These are phyloP conservation scores for Callipepla californica DNA, from an alignment of 2,113 vertebrate species.

Conservation along the genomic window DNA sequence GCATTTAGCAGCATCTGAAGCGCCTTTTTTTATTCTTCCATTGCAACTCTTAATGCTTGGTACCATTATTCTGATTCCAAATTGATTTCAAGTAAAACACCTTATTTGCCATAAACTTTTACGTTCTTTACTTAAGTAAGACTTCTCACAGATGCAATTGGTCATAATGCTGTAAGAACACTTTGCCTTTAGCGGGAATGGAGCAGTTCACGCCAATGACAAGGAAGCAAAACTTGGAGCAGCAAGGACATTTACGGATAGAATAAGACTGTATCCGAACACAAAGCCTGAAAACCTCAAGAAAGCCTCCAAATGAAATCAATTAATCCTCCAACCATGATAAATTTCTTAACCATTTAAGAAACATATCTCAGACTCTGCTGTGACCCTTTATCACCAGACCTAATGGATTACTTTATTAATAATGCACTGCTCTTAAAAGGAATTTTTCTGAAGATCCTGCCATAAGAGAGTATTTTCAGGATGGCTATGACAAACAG, in stretches of 20 bases:
- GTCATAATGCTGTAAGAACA: slow-evolving; percentile 48
- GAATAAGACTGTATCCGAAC: slow-evolving; percentile 69
- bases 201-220: slow-evolving; percentile 30
- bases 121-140: slow-evolving; percentile 49
- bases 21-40: slow-evolving; percentile 28
- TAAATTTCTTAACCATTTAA: slow-evolving; percentile 83
- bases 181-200: slow-evolving; percentile 35
- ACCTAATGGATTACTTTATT: slow-evolving; percentile 88
- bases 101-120: slow-evolving; percentile 64
- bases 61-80: slow-evolving; percentile 55
- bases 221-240: slow-evolving; percentile 31
- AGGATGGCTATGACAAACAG: slow-evolving; percentile 78
- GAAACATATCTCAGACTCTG: slow-evolving; percentile 80
- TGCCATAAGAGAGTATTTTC: slow-evolving; percentile 80
- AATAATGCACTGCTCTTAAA: slow-evolving; percentile 87
- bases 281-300: slow-evolving; percentile 73
- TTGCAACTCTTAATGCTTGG: slow-evolving; percentile 30
- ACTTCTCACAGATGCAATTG: slow-evolving; percentile 38
- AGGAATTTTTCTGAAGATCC: slow-evolving; percentile 79
- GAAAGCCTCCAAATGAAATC: slow-evolving; percentile 82
- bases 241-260: slow-evolving; percentile 47
- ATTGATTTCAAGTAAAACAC: slow-evolving; percentile 65
- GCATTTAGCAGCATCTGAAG: slow-evolving; percentile 58
- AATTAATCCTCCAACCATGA: slow-evolving; percentile 85
- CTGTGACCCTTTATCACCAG: slow-evolving; percentile 82